A percentile compares a stretch with the other conserved stretches of the same genome.
These are phyloP conservation scores for Brachyopa scutellaris DNA, from an alignment of 2,888 invertebrate genomes.

Conservation along the genomic window DNA sequence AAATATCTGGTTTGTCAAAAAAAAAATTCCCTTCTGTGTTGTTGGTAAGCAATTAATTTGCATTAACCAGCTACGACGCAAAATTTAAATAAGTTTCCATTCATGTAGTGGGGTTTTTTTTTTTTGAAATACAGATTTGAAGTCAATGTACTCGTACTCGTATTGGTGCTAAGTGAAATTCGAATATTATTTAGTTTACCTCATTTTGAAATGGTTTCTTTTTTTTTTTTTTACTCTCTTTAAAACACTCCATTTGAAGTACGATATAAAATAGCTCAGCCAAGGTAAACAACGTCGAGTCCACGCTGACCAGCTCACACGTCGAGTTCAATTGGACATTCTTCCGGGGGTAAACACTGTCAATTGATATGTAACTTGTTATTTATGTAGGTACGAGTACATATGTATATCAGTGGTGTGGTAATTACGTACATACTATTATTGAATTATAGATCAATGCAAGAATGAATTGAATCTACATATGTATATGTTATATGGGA, in stretches of 20 bases:
- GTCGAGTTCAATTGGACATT: not conserved
- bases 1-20: not conserved
- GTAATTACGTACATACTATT: too few relatives aligned
- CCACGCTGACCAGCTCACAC: not conserved
- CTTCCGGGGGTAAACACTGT: conserved; percentile 11
- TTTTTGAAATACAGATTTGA: not conserved
- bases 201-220: not conserved
- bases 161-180: not conserved
- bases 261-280: conserved; percentile 3
- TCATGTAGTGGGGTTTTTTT: not conserved
- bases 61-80: not conserved
- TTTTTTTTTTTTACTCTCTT: not conserved
- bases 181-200: conserved; percentile 1
- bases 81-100: not conserved
- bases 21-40: too few relatives aligned
- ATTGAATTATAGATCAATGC: conserved; percentile 15
- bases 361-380: conserved; percentile 25
- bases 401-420: not conserved
- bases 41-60: conserved; percentile 6
- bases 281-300: conserved; percentile 39
- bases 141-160: conserved; percentile 15
- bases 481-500: too few relatives aligned
- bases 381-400: not conserved
- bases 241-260: not conserved
- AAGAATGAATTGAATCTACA: conserved; percentile 9